Base-by-base conservation (phyloP, 1,140 invertebrate genomes). In the Saccostrea cuccullata region DNA sequence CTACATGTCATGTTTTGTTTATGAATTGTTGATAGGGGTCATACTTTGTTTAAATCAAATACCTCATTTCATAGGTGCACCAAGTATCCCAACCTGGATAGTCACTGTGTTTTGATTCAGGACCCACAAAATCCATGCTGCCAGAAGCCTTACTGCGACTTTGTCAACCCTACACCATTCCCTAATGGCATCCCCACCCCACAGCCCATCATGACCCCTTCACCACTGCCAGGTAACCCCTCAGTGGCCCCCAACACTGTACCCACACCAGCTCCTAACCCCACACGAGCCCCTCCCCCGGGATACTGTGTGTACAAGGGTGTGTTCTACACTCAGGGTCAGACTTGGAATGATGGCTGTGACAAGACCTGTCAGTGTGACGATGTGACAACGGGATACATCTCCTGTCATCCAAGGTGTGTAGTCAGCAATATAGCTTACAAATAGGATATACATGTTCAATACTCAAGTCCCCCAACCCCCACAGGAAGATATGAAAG, bases 111-210 rank as follows among this genome's bases (percentile, higher is more conserved):
- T 20, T 64, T 93, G 73, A 67, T 93, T 26, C 91, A 91, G 56
- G 91, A 93, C 87, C 91, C 93, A 17, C 85, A 86, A 2, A 90
- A 93, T 23, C 87, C 89, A 17, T 93, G 93, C 85, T 93, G 93
- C 86, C 84, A 91, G 90, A 89, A 89, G 60, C 92, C 92, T 77
- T 93, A 89, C 88, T 93, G 93, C 89, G 92, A 93, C 88, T 92
- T 92, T 77, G 83, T 92, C 55, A 91, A 92, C 89, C 92, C 92
- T 56, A 92, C 92, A 20, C 92, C 92, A 84, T 93, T 92, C 92
- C 92, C 92, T 23, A 90, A 89, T 60, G 92, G 92, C 15, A 67
- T 89, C 30, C 92, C 92, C 30, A 92, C 92, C 55, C 92, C 91
- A 55, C 86, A 88, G 77, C 92, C 91, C 60, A 86, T 86, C 55